Conservation (phyloP, 2,113 vertebrate genomes). For the Empidonax alnorum region DNA sequence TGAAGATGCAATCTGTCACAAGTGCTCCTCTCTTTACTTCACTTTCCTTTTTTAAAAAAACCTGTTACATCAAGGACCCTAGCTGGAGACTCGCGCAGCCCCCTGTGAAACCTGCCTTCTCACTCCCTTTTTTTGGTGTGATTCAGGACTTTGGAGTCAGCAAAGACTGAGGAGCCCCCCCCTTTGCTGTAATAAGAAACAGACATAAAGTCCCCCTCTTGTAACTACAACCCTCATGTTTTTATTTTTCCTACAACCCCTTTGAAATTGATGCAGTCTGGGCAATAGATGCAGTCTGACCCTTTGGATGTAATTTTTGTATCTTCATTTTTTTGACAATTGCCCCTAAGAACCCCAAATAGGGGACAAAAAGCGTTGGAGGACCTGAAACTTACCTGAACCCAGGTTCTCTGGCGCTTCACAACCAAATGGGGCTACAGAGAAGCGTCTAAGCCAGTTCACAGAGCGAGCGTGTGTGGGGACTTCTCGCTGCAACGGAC, state of each 20-base stretch:
- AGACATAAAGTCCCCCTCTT: conserved; percentile 84
- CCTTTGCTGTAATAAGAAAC: conserved; percentile 97
- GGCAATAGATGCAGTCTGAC: conserved; percentile 85
- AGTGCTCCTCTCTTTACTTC: conserved; percentile 27
- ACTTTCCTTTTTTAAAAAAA: conserved; percentile 11
- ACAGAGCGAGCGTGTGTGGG: conserved; percentile 87
- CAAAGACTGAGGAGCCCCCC: conserved; percentile 82
- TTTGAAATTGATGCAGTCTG: conserved; percentile 84
- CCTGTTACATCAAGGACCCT: conserved; percentile 71
- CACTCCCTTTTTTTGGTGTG: conserved; percentile 83
- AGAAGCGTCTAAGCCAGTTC: conserved; percentile 87
- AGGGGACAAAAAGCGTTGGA: conserved; percentile 80
- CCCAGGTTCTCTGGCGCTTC: conserved; percentile 85
- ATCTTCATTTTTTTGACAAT: conserved; percentile 81
- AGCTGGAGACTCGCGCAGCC: conserved; percentile 86
- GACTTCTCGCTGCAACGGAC: conserved; percentile 88
- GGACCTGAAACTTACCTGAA: conserved; percentile 84
- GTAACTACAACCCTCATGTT: conserved; percentile 55
- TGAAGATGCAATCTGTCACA: conserved; percentile 70
- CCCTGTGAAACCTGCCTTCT: conserved; percentile 87
- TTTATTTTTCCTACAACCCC: conserved; percentile 66
- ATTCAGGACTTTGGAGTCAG: conserved; percentile 86
- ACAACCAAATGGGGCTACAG: conserved; percentile 85
- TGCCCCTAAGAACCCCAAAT: conserved; percentile 77
- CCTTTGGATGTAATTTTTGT: conserved; percentile 82